Evolutionary conservation across 2,888 invertebrate genomes (phyloP).

Genomic region (Dichetophora obliterata): DNA sequence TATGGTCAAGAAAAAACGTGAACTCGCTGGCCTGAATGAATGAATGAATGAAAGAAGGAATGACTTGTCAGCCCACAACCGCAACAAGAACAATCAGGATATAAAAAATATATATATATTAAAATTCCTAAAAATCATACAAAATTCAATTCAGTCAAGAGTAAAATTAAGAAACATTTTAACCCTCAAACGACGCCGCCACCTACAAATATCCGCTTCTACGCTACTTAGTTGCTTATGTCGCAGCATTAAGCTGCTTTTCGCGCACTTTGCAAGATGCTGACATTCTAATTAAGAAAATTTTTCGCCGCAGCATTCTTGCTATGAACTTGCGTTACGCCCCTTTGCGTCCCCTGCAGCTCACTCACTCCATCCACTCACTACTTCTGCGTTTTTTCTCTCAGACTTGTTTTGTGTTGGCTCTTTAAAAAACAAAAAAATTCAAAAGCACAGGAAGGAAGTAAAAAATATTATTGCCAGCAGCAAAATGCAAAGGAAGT

Average conservation of each 20-base stretch:
- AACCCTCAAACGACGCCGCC: too few species aligned
- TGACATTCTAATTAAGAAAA: neutral
- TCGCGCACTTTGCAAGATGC: neutral
- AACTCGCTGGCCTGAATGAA: too few species aligned
- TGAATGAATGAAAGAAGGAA: too few species aligned
- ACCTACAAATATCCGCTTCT: too few species aligned
- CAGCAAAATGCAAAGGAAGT: slow-evolving; percentile 1
- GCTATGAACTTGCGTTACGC: neutral
- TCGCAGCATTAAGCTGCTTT: neutral
- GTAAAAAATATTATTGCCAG: slow-evolving; percentile 25
- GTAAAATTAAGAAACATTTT: too few species aligned
- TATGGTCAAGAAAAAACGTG: neutral
- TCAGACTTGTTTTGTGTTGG: too few species aligned
- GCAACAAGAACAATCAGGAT: neutral
- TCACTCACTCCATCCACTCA: too few species aligned
- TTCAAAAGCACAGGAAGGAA: neutral
- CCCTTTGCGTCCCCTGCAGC: neutral
- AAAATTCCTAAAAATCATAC: too few species aligned
- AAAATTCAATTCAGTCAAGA: too few species aligned
- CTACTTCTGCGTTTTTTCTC: too few species aligned
- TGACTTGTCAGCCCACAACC: neutral
- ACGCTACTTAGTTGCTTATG: too few species aligned
- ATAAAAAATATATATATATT: neutral
- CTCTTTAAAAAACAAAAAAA: neutral
- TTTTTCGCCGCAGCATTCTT: neutral